Conservation (phyloP, 2,797 vertebrate genomes). For the Phaenicophaeus curvirostris region DNA sequence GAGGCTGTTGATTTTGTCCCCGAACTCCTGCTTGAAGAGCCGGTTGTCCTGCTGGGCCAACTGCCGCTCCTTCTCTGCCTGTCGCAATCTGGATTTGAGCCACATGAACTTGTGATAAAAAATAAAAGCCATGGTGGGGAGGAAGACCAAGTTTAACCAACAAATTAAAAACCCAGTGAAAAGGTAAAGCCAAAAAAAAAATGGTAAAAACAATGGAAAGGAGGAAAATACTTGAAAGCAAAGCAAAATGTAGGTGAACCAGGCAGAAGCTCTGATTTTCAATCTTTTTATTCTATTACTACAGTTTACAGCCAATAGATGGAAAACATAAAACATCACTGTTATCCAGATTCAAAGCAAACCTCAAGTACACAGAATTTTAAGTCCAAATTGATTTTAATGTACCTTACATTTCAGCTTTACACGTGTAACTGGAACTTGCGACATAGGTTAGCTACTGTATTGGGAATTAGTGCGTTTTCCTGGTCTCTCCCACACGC, state of each 20-base stretch:
- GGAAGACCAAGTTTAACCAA: constrained; percentile 73
- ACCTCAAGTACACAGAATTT: constrained; percentile 76
- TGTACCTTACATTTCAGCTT: constrained; percentile 65
- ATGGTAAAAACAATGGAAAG: constrained; percentile 66
- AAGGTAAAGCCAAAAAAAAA: constrained; percentile 25
- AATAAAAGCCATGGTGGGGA: constrained; percentile 81
- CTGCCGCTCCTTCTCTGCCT: constrained; percentile 86
- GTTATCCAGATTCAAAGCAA: constrained; percentile 79
- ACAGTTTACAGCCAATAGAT: constrained; percentile 93
- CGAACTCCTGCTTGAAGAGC: constrained; percentile 98
- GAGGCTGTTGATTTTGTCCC: constrained; percentile 96
- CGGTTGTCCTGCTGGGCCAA: constrained; percentile 90
- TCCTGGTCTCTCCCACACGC: constrained; percentile 26
- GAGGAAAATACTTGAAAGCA: constrained; percentile 61
- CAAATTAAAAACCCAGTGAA: constrained; percentile 73
- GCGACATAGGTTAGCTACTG: constrained; percentile 52
- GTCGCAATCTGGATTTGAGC: constrained; percentile 93
- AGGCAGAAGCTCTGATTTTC: constrained; percentile 80
- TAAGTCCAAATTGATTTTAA: constrained; percentile 52
- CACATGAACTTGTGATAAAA: constrained; percentile 91
- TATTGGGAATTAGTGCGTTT: constrained; percentile 35
- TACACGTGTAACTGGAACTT: constrained; percentile 61
- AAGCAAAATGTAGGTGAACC: constrained; percentile 82
- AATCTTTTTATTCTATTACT: constrained; percentile 92
- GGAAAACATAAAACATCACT: constrained; percentile 89